Conservation (phyloP, 2,888 invertebrate genomes). For the Acholoe squamosa region DNA sequence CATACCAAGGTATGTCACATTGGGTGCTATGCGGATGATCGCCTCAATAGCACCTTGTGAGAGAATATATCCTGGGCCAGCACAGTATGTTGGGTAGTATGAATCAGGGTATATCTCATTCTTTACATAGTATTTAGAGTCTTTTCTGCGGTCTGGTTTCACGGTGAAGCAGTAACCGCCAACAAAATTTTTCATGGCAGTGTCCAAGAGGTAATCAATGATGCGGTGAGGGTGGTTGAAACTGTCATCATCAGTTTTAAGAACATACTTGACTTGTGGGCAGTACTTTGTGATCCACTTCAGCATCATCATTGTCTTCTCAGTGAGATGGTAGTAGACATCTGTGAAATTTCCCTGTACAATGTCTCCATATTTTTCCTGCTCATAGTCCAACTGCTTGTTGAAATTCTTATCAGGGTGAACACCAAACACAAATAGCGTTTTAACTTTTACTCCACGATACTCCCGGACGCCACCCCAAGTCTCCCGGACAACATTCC, state of each 20-base stretch:
- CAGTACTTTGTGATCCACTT: constrained; percentile 68
- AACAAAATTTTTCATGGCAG: constrained; percentile 62
- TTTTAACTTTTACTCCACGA: constrained; percentile 68
- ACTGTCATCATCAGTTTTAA: constrained; percentile 72
- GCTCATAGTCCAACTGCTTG: constrained; percentile 67
- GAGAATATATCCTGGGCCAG: constrained; percentile 71
- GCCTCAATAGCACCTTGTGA: constrained; percentile 68
- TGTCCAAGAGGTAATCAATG: constrained; percentile 68
- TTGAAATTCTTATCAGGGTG: constrained; percentile 71
- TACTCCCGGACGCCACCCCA: constrained; percentile 69
- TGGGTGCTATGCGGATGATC: constrained; percentile 64
- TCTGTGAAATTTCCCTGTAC: constrained; percentile 66
- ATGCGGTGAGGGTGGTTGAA: constrained; percentile 70
- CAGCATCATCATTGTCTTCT: constrained; percentile 70
- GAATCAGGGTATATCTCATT: constrained; percentile 66
- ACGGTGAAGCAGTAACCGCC: constrained; percentile 73
- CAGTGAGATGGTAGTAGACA: constrained; percentile 68
- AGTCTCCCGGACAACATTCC: constrained; percentile 68
- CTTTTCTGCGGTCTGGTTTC: constrained; percentile 69
- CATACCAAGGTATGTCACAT: constrained; percentile 70
- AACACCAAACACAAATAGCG: constrained; percentile 69
- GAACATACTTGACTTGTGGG: constrained; percentile 66
- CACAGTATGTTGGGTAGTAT: constrained; percentile 72
- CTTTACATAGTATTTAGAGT: constrained; percentile 69
- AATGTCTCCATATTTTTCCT: constrained; percentile 62